A percentile compares a stretch with the other conserved stretches of the same genome.
Conservation (phyloP, 2,797 vertebrate genomes). For the Vultur gryphus region DNA sequence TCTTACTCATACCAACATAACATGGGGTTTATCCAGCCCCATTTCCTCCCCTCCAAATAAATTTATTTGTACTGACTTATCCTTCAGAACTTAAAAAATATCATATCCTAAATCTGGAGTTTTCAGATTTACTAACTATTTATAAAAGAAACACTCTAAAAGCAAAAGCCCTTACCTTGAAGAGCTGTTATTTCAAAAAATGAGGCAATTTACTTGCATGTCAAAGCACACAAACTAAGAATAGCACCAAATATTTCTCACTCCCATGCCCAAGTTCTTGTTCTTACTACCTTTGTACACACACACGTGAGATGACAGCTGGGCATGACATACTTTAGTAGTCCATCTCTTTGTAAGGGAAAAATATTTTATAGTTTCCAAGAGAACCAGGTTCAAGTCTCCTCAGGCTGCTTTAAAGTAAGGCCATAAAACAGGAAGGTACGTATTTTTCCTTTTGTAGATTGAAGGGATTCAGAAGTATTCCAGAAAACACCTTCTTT, state of each 20-base stretch:
- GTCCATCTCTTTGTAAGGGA: neutral
- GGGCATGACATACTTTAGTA: neutral
- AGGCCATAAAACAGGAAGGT: neutral
- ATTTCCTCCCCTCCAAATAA: neutral
- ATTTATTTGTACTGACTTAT: neutral
- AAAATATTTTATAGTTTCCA: neutral
- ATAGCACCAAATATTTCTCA: neutral
- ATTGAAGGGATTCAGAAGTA: neutral
- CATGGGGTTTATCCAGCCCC: neutral
- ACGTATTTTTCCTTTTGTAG: accelerated
- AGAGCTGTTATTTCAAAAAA: neutral
- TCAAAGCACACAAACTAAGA: neutral
- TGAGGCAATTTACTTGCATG: neutral
- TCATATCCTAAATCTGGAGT: neutral
- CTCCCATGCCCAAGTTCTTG: neutral
- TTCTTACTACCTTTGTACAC: neutral
- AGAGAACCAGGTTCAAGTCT: neutral
- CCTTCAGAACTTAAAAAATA: neutral
- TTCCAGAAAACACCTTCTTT: neutral
- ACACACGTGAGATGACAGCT: neutral
- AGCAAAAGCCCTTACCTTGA: neutral
- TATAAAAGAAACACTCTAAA: neutral
- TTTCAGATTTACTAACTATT: neutral
- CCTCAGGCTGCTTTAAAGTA: neutral
- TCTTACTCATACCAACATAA: neutral